Evolutionary conservation across 1,140 invertebrate genomes (phyloP).

Genomic region (Eriosoma lanigerum): DNA sequence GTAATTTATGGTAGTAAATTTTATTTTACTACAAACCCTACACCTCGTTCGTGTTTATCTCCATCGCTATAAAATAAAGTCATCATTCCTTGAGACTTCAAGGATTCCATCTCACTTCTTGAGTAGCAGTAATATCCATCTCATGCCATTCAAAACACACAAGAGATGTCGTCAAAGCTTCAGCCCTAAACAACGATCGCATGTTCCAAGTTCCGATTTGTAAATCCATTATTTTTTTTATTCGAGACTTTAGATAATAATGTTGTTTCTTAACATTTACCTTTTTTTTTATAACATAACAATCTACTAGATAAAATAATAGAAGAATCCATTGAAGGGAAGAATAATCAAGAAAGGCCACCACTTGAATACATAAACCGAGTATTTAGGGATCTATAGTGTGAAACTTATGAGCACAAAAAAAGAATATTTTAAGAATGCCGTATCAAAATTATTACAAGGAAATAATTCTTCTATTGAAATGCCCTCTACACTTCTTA

Average conservation of each 20-base stretch:
- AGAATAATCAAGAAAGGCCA: too few relatives aligned
- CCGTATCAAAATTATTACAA: too few relatives aligned
- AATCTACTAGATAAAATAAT: too few relatives aligned
- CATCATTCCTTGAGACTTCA: too few relatives aligned
- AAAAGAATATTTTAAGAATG: too few relatives aligned
- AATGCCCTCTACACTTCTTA: neutral
- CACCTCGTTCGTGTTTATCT: neutral
- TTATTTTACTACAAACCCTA: neutral
- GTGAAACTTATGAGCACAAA: too few relatives aligned
- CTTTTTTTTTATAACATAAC: too few relatives aligned
- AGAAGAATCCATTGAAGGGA: too few relatives aligned
- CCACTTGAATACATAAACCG: too few relatives aligned
- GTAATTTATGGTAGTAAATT: neutral
- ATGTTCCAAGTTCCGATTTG: slow-evolving; percentile 14
- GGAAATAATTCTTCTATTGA: neutral
- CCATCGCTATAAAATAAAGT: neutral
- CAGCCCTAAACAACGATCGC: neutral
- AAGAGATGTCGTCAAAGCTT: too few relatives aligned
- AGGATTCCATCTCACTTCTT: slow-evolving; percentile 8
- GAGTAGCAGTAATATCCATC: slow-evolving; percentile 23
- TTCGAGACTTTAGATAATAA: neutral
- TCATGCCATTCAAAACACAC: neutral
- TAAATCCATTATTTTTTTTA: neutral
- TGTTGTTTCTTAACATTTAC: slow-evolving; percentile 15
- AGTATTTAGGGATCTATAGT: too few relatives aligned